These are phyloP conservation scores for Hemicordylus capensis DNA, from an alignment of 2,113 vertebrate genomes.

Conservation along the genomic window DNA sequence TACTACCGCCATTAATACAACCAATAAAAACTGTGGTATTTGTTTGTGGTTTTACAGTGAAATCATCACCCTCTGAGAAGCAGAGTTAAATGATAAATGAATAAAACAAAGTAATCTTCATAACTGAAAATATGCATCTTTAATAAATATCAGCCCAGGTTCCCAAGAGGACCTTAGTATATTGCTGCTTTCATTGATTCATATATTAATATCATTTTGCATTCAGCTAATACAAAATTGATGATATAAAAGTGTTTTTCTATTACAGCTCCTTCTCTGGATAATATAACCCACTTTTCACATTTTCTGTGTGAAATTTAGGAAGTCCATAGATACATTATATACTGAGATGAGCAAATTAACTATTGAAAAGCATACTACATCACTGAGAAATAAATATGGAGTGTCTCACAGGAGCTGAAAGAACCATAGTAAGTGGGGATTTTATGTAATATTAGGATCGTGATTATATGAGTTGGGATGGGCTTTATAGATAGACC, in stretches of 20 bases:
- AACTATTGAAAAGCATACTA: constrained; percentile 46
- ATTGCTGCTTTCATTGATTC: constrained; percentile 61
- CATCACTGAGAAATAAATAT: constrained; percentile 40
- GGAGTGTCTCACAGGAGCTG: not conserved
- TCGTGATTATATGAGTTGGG: constrained; percentile 22
- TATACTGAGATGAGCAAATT: constrained; percentile 49
- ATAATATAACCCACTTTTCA: constrained; percentile 67
- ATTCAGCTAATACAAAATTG: constrained; percentile 63
- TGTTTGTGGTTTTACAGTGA: constrained; percentile 34
- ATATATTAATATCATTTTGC: constrained; percentile 66
- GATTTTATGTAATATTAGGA: constrained; percentile 33
- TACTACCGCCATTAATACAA: constrained; percentile 15
- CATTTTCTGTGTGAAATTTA: constrained; percentile 60
- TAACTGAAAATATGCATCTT: constrained; percentile 52
- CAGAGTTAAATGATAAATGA: constrained; percentile 43
- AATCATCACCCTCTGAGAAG: constrained; percentile 38
- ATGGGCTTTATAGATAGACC: constrained; percentile 40
- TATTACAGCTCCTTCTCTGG: constrained; percentile 50
- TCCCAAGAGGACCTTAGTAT: constrained; percentile 55
- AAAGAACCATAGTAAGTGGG: constrained; percentile 38
- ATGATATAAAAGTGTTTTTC: constrained; percentile 55
- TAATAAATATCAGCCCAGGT: constrained; percentile 61
- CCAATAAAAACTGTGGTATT: constrained; percentile 34
- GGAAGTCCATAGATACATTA: constrained; percentile 54
- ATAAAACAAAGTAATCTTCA: constrained; percentile 61